Conservation (phyloP, 2,113 vertebrate species). For the Pterophyllum scalare region DNA sequence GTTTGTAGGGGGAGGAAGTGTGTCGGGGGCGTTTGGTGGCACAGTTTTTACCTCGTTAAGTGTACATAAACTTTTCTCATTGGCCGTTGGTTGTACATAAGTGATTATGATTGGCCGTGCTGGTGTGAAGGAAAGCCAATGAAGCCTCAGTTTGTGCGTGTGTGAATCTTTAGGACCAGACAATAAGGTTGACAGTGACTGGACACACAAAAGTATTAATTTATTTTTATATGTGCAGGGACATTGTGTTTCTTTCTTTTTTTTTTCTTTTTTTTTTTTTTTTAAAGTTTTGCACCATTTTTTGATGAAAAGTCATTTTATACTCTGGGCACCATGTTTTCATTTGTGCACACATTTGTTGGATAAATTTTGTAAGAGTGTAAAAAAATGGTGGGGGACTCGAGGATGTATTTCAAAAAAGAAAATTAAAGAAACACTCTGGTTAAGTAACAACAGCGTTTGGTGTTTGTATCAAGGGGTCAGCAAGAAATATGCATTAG, state of each 20-base stretch:
- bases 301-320: slow-evolving; percentile 72
- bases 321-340: slow-evolving; percentile 70
- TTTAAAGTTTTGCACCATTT: slow-evolving; percentile 74
- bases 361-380: slow-evolving; percentile 71
- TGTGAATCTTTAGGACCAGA: slow-evolving; percentile 72
- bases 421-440: slow-evolving; percentile 77
- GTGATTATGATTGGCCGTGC: slow-evolving; percentile 70
- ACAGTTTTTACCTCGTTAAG: slow-evolving; percentile 75
- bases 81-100: slow-evolving; percentile 76
- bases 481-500: not conserved
- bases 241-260: slow-evolving; percentile 67
- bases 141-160: slow-evolving; percentile 75
- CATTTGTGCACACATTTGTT: slow-evolving; percentile 68
- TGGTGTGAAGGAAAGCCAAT: slow-evolving; percentile 75
- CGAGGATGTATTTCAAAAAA: slow-evolving; percentile 70
- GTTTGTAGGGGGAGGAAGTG: slow-evolving; percentile 50
- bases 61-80: slow-evolving; percentile 76
- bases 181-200: slow-evolving; percentile 67
- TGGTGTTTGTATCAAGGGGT: not conserved
- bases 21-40: slow-evolving; percentile 42
- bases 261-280: slow-evolving; percentile 46
- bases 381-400: slow-evolving; percentile 30
- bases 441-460: slow-evolving; percentile 26
- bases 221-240: slow-evolving; percentile 84
- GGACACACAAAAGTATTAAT: slow-evolving; percentile 82